phyloP scores from a whole-genome alignment of 2,888 invertebrate species.

The Linnaemya vulpina region DNA sequence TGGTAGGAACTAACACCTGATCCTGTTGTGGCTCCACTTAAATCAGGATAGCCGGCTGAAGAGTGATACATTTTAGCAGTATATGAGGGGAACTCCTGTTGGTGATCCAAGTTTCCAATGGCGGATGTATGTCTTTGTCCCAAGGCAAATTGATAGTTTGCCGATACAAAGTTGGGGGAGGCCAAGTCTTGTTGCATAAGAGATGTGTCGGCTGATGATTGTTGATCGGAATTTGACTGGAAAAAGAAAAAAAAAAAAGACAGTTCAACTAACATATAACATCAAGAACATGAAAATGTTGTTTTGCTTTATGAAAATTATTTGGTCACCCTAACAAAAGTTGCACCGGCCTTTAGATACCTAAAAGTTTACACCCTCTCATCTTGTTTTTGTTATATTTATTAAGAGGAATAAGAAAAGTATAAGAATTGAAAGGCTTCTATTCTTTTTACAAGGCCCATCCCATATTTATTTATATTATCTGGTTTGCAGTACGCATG shows the following conservation, averaged over 20 bases:
- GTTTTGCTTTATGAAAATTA: not conserved
- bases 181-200: slow-evolving; percentile 75
- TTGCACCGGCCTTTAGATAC: slow-evolving; percentile 25
- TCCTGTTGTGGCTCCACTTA: slow-evolving; percentile 78
- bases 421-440: slow-evolving; percentile 20
- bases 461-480: slow-evolving; percentile 50
- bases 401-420: not conserved
- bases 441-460: slow-evolving; percentile 54
- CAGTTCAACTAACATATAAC: too few relatives aligned
- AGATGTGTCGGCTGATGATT: slow-evolving; percentile 74
- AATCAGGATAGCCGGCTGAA: slow-evolving; percentile 79
- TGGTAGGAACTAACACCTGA: slow-evolving; percentile 79
- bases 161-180: slow-evolving; percentile 73
- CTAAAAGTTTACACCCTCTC: slow-evolving; percentile 59
- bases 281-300: not conserved
- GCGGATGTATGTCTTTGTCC: slow-evolving; percentile 57
- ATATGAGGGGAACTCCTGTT: slow-evolving; percentile 64
- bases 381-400: not conserved
- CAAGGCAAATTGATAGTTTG: slow-evolving; percentile 71
- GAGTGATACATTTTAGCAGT: slow-evolving; percentile 82
- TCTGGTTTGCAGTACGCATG: slow-evolving; percentile 56
- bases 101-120: slow-evolving; percentile 58
- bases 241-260: slow-evolving; percentile 38
- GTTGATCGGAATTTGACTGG: slow-evolving; percentile 79
- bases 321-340: slow-evolving; percentile 7